Conservation (phyloP, 2,797 vertebrate genomes). For the Catostomus latipinnis region DNA sequence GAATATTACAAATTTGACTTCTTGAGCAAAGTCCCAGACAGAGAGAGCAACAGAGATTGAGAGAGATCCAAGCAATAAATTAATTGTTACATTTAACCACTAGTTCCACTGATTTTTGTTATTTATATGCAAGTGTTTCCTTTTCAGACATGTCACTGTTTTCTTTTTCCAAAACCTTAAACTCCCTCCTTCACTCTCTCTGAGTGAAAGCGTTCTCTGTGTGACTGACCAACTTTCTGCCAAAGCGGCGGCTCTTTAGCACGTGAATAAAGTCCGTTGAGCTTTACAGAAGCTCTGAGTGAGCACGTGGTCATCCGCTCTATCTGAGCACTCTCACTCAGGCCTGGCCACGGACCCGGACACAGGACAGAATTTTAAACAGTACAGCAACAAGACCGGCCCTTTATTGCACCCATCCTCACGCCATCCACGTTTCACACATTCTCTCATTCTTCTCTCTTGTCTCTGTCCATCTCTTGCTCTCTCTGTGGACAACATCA, state of each 20-base stretch:
- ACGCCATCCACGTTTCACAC: constrained; percentile 22
- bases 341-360: constrained; percentile 29
- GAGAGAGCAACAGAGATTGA: too few relatives aligned
- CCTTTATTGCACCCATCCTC: constrained; percentile 32
- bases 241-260: constrained; percentile 83
- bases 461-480: background rate
- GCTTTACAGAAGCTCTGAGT: constrained; percentile 80
- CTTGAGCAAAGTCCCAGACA: too few relatives aligned
- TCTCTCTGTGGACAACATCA: background rate
- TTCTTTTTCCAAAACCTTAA: constrained; percentile 74
- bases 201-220: constrained; percentile 82
- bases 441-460: constrained; percentile 11
- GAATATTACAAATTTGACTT: too few relatives aligned
- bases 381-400: constrained; percentile 70
- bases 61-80: background rate
- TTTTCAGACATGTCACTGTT: constrained; percentile 34
- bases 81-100: background rate
- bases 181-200: constrained; percentile 74
- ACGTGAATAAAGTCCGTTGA: constrained; percentile 84
- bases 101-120: constrained; percentile 27
- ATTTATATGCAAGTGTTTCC: constrained; percentile 25
- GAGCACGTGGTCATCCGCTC: constrained; percentile 71
- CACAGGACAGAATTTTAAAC: constrained; percentile 79
- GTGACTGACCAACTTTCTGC: constrained; percentile 84
- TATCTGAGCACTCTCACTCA: constrained; percentile 34